phyloP scores from a whole-genome alignment of 2,797 vertebrate species.

The Enteromius trimaculatus region DNA sequence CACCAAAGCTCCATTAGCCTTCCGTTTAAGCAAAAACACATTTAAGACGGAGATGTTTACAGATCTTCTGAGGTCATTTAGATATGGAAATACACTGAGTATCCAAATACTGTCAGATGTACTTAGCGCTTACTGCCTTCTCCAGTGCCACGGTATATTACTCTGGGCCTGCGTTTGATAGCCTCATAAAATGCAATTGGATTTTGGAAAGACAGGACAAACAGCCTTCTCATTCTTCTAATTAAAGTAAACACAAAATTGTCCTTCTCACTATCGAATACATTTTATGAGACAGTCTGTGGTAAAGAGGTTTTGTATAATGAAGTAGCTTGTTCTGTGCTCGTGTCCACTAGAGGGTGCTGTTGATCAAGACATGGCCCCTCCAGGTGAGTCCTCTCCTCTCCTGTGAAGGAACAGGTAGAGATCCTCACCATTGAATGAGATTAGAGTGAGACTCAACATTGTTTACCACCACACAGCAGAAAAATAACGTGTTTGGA shows the following conservation, averaged over 20 bases:
- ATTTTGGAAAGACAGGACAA: slow-evolving; percentile 36
- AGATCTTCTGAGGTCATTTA: neutral
- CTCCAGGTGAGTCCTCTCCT: neutral
- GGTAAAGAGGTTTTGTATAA: slow-evolving; percentile 15
- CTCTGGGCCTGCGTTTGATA: slow-evolving; percentile 10
- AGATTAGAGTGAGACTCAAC: neutral
- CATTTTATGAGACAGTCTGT: slow-evolving; percentile 47
- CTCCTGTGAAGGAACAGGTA: neutral
- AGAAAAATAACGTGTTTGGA: neutral
- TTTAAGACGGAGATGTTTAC: neutral
- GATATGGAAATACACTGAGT: neutral
- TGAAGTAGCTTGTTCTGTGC: neutral
- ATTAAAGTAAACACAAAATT: slow-evolving; percentile 29
- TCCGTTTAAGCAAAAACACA: neutral
- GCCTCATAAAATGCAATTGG: slow-evolving; percentile 37
- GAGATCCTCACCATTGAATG: neutral
- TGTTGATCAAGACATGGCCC: neutral
- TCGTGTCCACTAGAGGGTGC: slow-evolving; percentile 45
- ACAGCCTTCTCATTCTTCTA: slow-evolving; percentile 26
- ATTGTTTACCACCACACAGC: neutral
- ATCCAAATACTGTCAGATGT: slow-evolving; percentile 29
- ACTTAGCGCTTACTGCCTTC: slow-evolving; percentile 31
- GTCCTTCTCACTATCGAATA: slow-evolving; percentile 13
- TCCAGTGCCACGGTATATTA: slow-evolving; percentile 18
- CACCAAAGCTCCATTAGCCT: slow-evolving; percentile 6